Evolutionary conservation across 2,113 vertebrate genomes (phyloP), one percentile per base, ranked within the genome.

Genomic region (Lipophrys pholis): DNA sequence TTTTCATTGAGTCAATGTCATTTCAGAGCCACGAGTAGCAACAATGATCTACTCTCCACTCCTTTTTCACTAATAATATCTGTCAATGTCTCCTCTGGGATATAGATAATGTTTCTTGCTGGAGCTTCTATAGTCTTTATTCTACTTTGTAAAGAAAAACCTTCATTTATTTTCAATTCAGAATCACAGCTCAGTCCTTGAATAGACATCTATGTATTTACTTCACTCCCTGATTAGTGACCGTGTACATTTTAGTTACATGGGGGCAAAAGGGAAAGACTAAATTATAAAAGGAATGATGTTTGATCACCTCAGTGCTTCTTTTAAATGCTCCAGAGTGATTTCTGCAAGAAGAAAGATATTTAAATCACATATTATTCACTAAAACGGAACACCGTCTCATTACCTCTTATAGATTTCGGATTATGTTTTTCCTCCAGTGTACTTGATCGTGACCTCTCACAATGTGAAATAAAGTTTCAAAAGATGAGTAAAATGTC

Each of bases 231-330:
- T 8, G 12, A 45, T 68, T 53, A 67, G 52, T 36, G n/a, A 45
- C 48, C 5, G 42, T 43, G 54, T 58, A 52, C 70, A 12, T 8
- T 49, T 57, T n/a, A 14, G 65, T 45, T 77, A 63, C 64, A 73
- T 63, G 51, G 17, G 76, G 43, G 51, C 6, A 15, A 54, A 52
- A 7, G 11, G 50, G 15, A 45, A 30, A 46, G 43, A 50, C 7
- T 48, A 17, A 63, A 36, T 68, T 76, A 60, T 64, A 7, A 62
- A 69, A 73, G 67, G 46, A 64, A 49, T 64, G 2, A 68, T 60
- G 63, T 50, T 69, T 36, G 45, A 80, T 78, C 50, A 61, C 68
- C 57, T 78, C 69, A 16, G 60, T 73, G 65, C 71, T 81, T 83
- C 56, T 72, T 36, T 42, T 63, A 16, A 49, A 55, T 55, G 36